These are phyloP conservation scores for Scolopax rusticola DNA, from an alignment of 2,797 vertebrate species.

Conservation along the genomic window DNA sequence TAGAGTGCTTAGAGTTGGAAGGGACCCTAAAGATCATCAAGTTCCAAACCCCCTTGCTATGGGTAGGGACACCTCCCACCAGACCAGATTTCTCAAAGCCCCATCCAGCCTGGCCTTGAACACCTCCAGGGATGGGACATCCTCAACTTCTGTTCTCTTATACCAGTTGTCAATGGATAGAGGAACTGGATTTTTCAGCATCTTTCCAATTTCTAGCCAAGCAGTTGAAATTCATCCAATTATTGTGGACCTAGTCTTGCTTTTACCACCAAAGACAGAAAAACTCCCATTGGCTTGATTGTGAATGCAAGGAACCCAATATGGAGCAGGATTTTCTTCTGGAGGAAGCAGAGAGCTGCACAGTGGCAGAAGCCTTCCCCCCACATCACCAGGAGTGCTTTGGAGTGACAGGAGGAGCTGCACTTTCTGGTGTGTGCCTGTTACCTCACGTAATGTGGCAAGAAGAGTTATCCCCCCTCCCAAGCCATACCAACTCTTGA, in stretches of 20 bases:
- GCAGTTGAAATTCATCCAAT: background rate
- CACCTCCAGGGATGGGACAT: too few species aligned
- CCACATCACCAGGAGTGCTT: background rate
- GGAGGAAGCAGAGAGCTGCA: background rate
- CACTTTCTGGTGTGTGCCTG: accelerated
- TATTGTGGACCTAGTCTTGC: background rate
- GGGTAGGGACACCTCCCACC: too few species aligned
- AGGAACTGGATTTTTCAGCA: background rate
- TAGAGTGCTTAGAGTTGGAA: too few species aligned
- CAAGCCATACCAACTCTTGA: background rate
- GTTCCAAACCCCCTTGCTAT: too few species aligned
- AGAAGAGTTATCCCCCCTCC: background rate
- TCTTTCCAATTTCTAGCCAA: background rate
- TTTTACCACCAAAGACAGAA: background rate
- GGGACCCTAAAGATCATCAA: too few species aligned
- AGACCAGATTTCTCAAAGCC: too few species aligned
- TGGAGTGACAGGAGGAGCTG: background rate
- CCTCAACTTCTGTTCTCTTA: too few species aligned
- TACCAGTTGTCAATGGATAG: background rate
- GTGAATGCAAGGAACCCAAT: background rate
- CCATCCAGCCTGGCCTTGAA: too few species aligned
- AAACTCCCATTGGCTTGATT: background rate
- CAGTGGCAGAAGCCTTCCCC: background rate
- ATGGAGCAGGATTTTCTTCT: background rate
- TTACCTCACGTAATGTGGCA: background rate